These are phyloP conservation scores for Sparidentex hasta DNA, from an alignment of 2,797 vertebrate species.

Conservation along the genomic window DNA sequence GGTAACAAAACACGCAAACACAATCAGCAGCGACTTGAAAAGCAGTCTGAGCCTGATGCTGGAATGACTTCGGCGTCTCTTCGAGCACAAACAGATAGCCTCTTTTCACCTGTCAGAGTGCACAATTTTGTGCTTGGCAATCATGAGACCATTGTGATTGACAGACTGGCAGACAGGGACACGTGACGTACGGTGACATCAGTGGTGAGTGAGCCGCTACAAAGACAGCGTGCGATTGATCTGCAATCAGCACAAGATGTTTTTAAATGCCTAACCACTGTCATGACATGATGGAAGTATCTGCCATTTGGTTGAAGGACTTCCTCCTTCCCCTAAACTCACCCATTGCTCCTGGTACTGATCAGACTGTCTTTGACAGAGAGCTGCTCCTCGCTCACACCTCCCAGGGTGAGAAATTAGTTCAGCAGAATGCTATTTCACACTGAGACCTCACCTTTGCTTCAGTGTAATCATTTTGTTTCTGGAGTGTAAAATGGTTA, in stretches of 20 bases:
- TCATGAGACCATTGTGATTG: slow-evolving; percentile 49
- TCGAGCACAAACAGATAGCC: slow-evolving; percentile 37
- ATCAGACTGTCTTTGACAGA: slow-evolving; percentile 41
- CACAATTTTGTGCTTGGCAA: slow-evolving; percentile 47
- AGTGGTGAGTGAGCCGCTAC: neutral
- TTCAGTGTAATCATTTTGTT: slow-evolving; percentile 43
- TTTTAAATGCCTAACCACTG: slow-evolving; percentile 21
- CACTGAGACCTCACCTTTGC: slow-evolving; percentile 47
- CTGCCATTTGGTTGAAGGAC: slow-evolving; percentile 23
- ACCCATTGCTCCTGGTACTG: slow-evolving; percentile 5
- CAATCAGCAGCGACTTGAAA: slow-evolving; percentile 22
- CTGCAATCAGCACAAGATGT: slow-evolving; percentile 32
- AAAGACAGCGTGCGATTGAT: slow-evolving; percentile 8
- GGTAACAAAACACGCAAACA: slow-evolving; percentile 13
- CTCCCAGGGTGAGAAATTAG: slow-evolving; percentile 52
- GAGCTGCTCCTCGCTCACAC: slow-evolving; percentile 47
- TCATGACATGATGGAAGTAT: slow-evolving; percentile 4
- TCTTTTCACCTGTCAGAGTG: slow-evolving; percentile 35
- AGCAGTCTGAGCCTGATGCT: neutral
- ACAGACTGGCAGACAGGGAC: neutral
- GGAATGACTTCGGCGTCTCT: neutral
- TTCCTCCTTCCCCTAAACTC: slow-evolving; percentile 30
- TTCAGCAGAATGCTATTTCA: slow-evolving; percentile 53
- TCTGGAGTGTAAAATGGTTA: slow-evolving; percentile 56
- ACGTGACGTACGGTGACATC: neutral